Evolutionary conservation across 2,888 invertebrate species (phyloP), one percentile per base, ranked within the genome.

Genomic region (Lasioglossum marginatum): DNA sequence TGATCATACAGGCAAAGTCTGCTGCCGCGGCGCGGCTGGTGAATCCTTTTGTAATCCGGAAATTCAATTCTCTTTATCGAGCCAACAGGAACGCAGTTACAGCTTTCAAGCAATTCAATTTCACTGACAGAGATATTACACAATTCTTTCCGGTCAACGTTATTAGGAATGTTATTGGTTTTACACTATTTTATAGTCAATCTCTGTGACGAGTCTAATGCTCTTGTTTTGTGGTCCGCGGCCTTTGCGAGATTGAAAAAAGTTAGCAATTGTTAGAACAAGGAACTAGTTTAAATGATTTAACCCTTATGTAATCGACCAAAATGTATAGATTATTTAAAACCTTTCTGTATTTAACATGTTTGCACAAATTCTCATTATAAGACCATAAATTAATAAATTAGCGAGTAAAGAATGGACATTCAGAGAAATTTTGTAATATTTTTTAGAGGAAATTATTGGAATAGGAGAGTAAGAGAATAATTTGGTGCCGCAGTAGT

Each of bases 61-160:
- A 85, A 83, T 73, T 68, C 66, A 68, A 83, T 85, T 85, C 63
- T 43, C 40, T 70, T 75, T 16, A 45, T 63, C 48, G 31, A 23
- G 43, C 34, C 6, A 31, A 43, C 34, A 6, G 19, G 4, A 80
- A 73, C 40, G 8, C 31, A 10, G 19, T 27, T 45, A 31, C 45
- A n/a, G 31, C 60, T 23, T 48, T n/a, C 37, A 0, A 12, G 8
- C 16, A 52, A 48, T 10, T 19, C 16, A 31, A 60, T 77, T 40
- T 48, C 45, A 40, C 31, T 4, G 10, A 16, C 16, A 12, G 8
- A 16, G 66, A 66, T 19, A 3, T 34, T 19, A 34, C 66, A 8
- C 34, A 6, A 3, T 66, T 34, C 19, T 34, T 66, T 34, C 16
- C 34, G 31, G 19, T 8, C 34, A 16, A 34, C 0, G 34, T 34